A percentile compares a stretch with the other conserved stretches of the same genome.
Conservation (phyloP, 2,797 vertebrate genomes). For the Zalophus californianus region DNA sequence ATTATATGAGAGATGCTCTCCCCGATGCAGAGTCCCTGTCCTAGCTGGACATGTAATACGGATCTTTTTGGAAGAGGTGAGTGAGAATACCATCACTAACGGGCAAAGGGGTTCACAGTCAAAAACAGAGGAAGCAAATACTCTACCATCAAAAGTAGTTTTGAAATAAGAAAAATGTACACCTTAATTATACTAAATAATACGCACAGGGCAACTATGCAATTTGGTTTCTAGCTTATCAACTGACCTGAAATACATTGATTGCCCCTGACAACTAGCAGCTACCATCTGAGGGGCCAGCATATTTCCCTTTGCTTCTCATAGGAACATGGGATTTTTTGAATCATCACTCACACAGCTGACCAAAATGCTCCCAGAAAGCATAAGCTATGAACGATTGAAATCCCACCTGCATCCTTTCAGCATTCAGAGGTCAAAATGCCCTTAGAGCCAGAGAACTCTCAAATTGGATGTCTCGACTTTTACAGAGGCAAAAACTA, state of each 20-base stretch:
- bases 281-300: not conserved
- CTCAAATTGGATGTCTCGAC: not conserved
- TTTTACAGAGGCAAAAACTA: constrained; percentile 17
- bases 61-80: not conserved
- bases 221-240: not conserved
- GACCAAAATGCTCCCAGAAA: constrained; percentile 36
- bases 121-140: not conserved
- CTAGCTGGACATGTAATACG: not conserved
- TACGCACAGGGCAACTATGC: not conserved
- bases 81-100: not conserved
- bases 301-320: not conserved
- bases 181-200: not conserved
- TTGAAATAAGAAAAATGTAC: not conserved
- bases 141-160: not conserved
- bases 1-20: not conserved
- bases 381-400: not conserved
- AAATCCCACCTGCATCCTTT: constrained; percentile 32
- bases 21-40: not conserved
- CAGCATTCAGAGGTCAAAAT: constrained; percentile 2
- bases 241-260: not conserved
- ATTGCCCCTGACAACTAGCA: not conserved
- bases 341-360: not conserved
- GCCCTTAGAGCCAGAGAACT: not conserved
- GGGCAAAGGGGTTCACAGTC: not conserved
- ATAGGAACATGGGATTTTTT: not conserved